Conservation (phyloP, 2,113 vertebrate species). For the Oreochromis spilurus region DNA sequence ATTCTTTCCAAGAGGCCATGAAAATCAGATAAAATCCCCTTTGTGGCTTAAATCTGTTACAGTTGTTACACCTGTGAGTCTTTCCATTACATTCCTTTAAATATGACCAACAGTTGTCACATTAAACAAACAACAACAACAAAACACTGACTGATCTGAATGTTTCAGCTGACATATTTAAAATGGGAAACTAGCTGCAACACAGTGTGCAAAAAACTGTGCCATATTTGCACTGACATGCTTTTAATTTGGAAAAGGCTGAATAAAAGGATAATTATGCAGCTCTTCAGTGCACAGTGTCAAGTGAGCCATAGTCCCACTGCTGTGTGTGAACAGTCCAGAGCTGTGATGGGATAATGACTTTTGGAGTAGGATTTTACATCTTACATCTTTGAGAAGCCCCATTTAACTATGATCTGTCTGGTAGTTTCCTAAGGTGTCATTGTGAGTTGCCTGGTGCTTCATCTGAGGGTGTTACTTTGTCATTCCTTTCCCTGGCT, state of each 20-base stretch:
- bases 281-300: neutral
- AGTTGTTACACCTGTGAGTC: neutral
- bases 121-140: neutral
- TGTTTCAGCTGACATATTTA: neutral
- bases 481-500: slow-evolving; percentile 8
- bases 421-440: neutral
- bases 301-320: neutral
- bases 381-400: neutral
- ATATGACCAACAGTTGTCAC: neutral
- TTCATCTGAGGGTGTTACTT: neutral
- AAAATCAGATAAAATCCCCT: neutral
- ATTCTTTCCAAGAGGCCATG: neutral
- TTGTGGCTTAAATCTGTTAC: neutral
- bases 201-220: neutral
- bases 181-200: neutral
- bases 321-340: neutral
- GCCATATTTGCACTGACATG: neutral
- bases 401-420: neutral
- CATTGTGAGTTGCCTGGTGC: neutral
- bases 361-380: neutral
- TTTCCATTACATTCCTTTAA: neutral
- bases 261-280: neutral
- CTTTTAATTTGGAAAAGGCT: neutral
- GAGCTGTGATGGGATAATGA: neutral
- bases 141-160: neutral